Evolutionary conservation across 2,113 vertebrate species (phyloP).

Genomic region (Xiphias gladius): DNA sequence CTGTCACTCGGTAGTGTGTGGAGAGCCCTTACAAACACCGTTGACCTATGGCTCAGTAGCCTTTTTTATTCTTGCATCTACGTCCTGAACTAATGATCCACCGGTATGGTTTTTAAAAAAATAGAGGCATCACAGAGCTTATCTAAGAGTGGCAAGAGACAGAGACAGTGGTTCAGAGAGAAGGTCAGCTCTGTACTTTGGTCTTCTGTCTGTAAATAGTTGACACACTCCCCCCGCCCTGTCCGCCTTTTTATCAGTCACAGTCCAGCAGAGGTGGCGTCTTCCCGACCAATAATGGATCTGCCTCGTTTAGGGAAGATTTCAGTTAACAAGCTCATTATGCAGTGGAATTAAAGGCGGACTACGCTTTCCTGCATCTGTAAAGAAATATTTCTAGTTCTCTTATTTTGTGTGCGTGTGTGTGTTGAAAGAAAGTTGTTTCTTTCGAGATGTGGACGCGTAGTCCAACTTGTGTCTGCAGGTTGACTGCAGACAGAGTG

Average conservation of each 20-base stretch:
- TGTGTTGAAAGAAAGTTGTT: too few relatives aligned
- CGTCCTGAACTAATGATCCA: too few relatives aligned
- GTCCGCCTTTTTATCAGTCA: neutral
- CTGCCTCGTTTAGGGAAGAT: neutral
- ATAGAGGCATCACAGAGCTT: too few relatives aligned
- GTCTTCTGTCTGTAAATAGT: slow-evolving; percentile 67
- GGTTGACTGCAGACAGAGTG: too few relatives aligned
- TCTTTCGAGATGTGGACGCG: too few relatives aligned
- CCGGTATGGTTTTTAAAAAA: too few relatives aligned
- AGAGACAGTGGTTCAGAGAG: neutral
- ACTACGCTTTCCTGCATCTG: neutral
- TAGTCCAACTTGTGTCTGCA: too few relatives aligned
- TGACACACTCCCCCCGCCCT: slow-evolving; percentile 1
- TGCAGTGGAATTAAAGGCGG: neutral
- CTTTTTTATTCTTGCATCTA: neutral
- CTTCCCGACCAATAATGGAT: slow-evolving; percentile 26
- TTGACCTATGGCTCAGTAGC: too few relatives aligned
- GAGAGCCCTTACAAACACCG: too few relatives aligned
- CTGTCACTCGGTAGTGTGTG: neutral
- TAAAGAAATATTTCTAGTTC: too few relatives aligned
- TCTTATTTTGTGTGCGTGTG: too few relatives aligned
- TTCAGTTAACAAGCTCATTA: neutral
- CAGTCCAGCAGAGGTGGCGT: slow-evolving; percentile 26
- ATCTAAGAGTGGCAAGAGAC: too few relatives aligned
- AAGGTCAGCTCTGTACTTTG: slow-evolving; percentile 59